Conservation (phyloP, 2,113 vertebrate genomes). For the Gorsachius goisagi region DNA sequence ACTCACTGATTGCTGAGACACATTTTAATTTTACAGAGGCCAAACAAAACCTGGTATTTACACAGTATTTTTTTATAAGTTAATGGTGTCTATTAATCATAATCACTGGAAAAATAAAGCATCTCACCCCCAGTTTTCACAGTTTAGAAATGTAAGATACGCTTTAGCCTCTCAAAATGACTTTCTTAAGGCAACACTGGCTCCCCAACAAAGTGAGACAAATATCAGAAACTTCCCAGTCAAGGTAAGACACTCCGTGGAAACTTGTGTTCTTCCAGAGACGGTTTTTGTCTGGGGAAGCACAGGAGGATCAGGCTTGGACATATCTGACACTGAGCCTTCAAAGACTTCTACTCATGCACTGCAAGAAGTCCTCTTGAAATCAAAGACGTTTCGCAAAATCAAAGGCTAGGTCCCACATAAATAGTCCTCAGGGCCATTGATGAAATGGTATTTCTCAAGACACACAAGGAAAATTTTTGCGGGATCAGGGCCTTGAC, state of each 20-base stretch:
- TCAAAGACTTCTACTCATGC: not conserved
- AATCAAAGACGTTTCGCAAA: not conserved
- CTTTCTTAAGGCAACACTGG: not conserved
- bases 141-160: not conserved
- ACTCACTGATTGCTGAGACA: not conserved
- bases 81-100: not conserved
- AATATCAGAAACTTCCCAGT: not conserved
- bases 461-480: not conserved
- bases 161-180: not conserved
- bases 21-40: slow-evolving; percentile 17
- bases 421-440: not conserved
- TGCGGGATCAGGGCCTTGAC: not conserved
- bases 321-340: not conserved
- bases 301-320: not conserved
- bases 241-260: not conserved
- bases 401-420: not conserved
- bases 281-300: not conserved
- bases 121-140: not conserved
- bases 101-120: not conserved
- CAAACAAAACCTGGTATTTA: slow-evolving; percentile 24
- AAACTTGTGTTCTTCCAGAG: not conserved
- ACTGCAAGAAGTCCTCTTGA: not conserved
- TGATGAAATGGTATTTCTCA: not conserved
- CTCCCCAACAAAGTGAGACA: not conserved
- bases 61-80: not conserved